phyloP scores from a whole-genome alignment of 2,113 vertebrate genomes.

The Cepphus grylle region DNA sequence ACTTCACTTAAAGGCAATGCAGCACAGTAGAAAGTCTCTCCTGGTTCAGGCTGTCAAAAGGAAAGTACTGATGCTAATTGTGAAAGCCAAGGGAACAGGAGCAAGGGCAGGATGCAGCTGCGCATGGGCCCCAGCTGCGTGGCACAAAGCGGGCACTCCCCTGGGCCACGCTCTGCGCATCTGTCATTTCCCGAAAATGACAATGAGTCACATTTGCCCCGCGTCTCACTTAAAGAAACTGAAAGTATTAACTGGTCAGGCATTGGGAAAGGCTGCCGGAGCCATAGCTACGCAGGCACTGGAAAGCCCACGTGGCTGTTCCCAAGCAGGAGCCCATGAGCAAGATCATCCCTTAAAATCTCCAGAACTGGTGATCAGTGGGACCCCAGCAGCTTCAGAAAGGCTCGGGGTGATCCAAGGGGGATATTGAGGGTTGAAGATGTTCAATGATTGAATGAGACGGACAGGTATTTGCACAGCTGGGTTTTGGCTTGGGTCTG shows the following conservation, averaged over 20 bases:
- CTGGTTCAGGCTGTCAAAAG: background rate
- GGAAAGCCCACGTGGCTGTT: background rate
- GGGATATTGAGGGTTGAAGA: background rate
- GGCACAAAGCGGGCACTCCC: background rate
- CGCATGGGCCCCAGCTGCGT: background rate
- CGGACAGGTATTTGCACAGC: background rate
- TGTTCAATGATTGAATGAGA: background rate
- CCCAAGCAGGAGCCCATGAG: background rate
- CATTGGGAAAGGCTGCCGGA: background rate
- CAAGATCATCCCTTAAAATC: background rate
- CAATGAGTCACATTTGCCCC: constrained; percentile 6
- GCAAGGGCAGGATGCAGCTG: background rate
- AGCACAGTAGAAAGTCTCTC: background rate
- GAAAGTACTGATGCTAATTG: background rate
- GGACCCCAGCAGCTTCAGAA: background rate
- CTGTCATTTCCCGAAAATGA: background rate
- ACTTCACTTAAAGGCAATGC: background rate
- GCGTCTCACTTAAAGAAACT: background rate
- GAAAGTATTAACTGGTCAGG: constrained; percentile 10
- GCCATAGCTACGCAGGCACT: background rate
- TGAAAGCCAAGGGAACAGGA: background rate
- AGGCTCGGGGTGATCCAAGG: background rate
- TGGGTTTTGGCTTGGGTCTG: background rate
- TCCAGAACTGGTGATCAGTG: background rate
- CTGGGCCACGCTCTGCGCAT: background rate